A percentile compares a stretch with the other conserved stretches of the same genome.
These are phyloP conservation scores for Bombus pyrosoma DNA, from an alignment of 1,140 invertebrate genomes.

Conservation along the genomic window DNA sequence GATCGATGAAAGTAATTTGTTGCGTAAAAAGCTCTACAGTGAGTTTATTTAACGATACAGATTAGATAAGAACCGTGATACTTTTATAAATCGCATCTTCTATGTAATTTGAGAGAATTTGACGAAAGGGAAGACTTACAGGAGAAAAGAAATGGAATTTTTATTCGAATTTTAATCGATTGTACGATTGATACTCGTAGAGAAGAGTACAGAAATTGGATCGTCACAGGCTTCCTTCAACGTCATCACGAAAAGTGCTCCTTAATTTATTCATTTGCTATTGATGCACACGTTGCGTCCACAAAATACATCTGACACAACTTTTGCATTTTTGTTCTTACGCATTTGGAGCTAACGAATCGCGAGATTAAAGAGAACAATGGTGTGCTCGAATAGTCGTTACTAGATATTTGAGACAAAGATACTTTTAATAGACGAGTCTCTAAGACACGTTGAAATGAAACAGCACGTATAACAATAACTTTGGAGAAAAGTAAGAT, in stretches of 20 bases:
- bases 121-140: not conserved
- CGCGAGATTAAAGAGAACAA: not conserved
- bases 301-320: not conserved
- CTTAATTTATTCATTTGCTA: not conserved
- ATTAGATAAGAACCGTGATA: not conserved
- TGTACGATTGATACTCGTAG: not conserved
- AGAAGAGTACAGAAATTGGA: not conserved
- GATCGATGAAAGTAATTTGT: not conserved
- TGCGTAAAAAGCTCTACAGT: not conserved
- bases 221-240: not conserved
- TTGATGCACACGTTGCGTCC: not conserved
- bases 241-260: not conserved
- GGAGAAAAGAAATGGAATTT: not conserved
- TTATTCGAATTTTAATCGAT: not conserved
- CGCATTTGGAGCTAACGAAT: not conserved
- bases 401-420: not conserved
- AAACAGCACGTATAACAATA: no score
- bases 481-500: no score
- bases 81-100: not conserved
- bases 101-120: not conserved
- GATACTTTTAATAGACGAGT: not conserved
- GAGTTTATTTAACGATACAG: not conserved
- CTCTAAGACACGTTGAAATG: fast-evolving
- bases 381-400: no score
- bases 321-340: not conserved